A percentile compares a stretch with the other conserved stretches of the same genome.
phyloP scores from a whole-genome alignment of 2,888 invertebrate species.

The Athripsodes cinereus region DNA sequence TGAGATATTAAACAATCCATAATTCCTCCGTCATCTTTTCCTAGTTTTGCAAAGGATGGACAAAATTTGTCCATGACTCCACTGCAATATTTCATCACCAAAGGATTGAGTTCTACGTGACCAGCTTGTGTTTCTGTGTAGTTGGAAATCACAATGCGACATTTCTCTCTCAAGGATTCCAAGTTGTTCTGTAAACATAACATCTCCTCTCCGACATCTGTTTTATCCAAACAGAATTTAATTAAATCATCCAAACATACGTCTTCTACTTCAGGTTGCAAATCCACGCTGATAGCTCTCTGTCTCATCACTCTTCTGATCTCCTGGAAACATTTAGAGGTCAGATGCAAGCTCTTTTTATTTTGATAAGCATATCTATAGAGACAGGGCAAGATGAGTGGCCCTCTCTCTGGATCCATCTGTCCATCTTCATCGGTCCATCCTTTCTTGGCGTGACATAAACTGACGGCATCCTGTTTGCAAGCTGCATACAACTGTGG shows the following conservation, averaged over 20 bases:
- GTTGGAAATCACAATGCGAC: constrained; percentile 70
- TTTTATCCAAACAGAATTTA: constrained; percentile 73
- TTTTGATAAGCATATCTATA: constrained; percentile 64
- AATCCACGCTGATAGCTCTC: constrained; percentile 84
- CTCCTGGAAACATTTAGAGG: constrained; percentile 64
- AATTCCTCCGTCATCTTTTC: constrained; percentile 78
- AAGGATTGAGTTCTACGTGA: constrained; percentile 83
- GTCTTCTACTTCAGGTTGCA: constrained; percentile 92
- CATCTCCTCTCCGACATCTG: constrained; percentile 88
- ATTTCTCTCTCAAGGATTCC: constrained; percentile 60
- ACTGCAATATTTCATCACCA: constrained; percentile 76
- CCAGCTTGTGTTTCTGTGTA: constrained; percentile 88
- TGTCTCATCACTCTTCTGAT: constrained; percentile 89
- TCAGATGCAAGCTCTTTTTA: constrained; percentile 45
- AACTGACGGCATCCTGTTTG: constrained; percentile 74
- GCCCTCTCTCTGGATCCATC: constrained; percentile 71
- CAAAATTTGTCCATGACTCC: constrained; percentile 75
- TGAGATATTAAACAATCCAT: constrained; percentile 91
- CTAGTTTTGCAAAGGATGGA: constrained; percentile 57
- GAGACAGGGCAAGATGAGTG: constrained; percentile 84
- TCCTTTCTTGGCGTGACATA: constrained; percentile 71
- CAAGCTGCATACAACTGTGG: constrained; percentile 85
- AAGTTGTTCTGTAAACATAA: constrained; percentile 84
- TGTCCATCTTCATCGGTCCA: constrained; percentile 65
- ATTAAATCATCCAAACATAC: constrained; percentile 83